These are phyloP conservation scores for Pristionchus entomophagus DNA, from an alignment of 2,888 invertebrate species.

Conservation along the genomic window DNA sequence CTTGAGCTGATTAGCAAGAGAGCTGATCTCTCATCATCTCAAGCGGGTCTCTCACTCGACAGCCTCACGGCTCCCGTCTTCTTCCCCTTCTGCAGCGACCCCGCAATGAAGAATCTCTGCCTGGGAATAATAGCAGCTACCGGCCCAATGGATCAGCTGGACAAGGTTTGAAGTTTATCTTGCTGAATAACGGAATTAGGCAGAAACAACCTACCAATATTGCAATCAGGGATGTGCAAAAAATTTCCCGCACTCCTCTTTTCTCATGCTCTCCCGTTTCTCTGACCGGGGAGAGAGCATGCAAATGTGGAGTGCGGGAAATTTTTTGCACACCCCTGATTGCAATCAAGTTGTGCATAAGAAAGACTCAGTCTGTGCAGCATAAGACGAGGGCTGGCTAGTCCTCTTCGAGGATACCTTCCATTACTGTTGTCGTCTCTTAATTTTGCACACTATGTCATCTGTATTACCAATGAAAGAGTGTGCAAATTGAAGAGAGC, in stretches of 20 bases:
- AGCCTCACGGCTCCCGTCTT: neutral
- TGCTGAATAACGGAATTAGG: neutral
- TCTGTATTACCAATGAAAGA: too few relatives aligned
- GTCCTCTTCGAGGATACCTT: neutral
- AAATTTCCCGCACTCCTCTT: too few relatives aligned
- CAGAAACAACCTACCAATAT: neutral
- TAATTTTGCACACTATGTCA: too few relatives aligned
- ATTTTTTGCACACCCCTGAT: too few relatives aligned
- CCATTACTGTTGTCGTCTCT: too few relatives aligned
- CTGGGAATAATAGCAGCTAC: neutral
- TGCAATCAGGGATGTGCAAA: too few relatives aligned
- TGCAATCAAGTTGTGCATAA: neutral
- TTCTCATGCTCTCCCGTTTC: too few relatives aligned
- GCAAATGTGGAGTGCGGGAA: too few relatives aligned
- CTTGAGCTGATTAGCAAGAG: neutral
- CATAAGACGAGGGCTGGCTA: neutral
- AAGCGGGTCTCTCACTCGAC: neutral
- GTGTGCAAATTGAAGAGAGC: too few relatives aligned
- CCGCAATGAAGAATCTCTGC: neutral
- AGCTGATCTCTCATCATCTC: too few relatives aligned
- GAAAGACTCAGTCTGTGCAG: neutral
- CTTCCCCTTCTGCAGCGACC: neutral
- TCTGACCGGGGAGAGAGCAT: too few relatives aligned
- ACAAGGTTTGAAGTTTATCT: neutral
- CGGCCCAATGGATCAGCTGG: neutral